Evolutionary conservation across 2,888 invertebrate species (phyloP).

Genomic region (Axea sp.): DNA sequence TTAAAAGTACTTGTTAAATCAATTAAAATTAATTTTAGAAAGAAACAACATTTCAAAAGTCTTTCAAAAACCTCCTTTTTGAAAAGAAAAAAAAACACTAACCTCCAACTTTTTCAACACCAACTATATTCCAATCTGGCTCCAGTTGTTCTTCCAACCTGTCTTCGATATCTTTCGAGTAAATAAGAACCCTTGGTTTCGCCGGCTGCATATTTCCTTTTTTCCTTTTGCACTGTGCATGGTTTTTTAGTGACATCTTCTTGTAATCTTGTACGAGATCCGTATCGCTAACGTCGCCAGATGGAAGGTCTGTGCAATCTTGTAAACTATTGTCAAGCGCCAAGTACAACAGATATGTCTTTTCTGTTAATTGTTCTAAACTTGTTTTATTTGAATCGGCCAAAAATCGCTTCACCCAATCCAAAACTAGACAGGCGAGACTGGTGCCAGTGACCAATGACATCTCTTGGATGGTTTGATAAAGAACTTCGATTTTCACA

Average conservation of each 20-base stretch:
- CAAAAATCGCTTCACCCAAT: slow-evolving; percentile 81
- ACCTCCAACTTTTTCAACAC: slow-evolving; percentile 81
- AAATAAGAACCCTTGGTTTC: slow-evolving; percentile 83
- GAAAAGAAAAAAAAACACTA: slow-evolving; percentile 30
- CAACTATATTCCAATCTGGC: slow-evolving; percentile 84
- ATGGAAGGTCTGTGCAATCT: slow-evolving; percentile 88
- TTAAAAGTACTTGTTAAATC: too few species aligned
- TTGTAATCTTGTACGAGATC: slow-evolving; percentile 90
- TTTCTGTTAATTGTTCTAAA: slow-evolving; percentile 80
- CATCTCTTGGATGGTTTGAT: slow-evolving; percentile 86
- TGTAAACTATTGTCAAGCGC: slow-evolving; percentile 88
- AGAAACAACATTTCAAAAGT: too few species aligned
- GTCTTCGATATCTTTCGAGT: slow-evolving; percentile 81
- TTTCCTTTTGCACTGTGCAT: slow-evolving; percentile 76
- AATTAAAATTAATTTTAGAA: too few species aligned
- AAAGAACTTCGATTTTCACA: slow-evolving; percentile 87
- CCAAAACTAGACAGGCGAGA: slow-evolving; percentile 83
- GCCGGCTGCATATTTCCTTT: slow-evolving; percentile 82
- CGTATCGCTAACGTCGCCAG: slow-evolving; percentile 84
- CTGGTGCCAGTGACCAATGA: slow-evolving; percentile 82
- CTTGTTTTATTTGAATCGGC: slow-evolving; percentile 65
- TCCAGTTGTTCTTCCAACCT: slow-evolving; percentile 80
- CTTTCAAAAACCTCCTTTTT: too few species aligned
- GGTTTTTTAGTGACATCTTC: slow-evolving; percentile 78
- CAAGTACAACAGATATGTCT: slow-evolving; percentile 88